Base-by-base conservation (phyloP, 2,888 invertebrate species). In the Eilema griseolum region DNA sequence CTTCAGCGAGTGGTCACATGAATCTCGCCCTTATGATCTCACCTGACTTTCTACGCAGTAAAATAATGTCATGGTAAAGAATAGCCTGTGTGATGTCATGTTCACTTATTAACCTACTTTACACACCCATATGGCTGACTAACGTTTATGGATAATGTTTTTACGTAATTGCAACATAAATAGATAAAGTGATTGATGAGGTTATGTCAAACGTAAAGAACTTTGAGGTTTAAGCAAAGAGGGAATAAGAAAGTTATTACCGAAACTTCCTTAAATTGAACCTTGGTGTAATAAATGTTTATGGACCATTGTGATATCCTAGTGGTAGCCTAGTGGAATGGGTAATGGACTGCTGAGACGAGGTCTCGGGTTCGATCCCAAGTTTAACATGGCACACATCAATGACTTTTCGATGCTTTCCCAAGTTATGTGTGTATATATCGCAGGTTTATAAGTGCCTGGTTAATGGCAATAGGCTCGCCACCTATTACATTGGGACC, bases 51-150 rank as follows among this genome's bases (percentile, higher is more conserved):
- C 10, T 12, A 46, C 20, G 28, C 20, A 52, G 52, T 52, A 28
- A 23, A 4, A 46, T 26, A 28, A 41, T 52, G 64, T 12, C 20
- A 31, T 52, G n/a, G 7, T 52, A 52, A 70, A 26, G 28, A 60
- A 61, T 61, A 46, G 59, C 52, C 66, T 56, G 28, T 23, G 37
- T 76, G 70, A 72, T 63, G 70, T 72, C 70, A 77, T 61, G 41
- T 37, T 7, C 26, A 67, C 72, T 66, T 66, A 66, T 72, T 61
- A 67, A 67, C 61, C 67, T 67, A 67, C 20, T 67, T 61, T 37
- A 12, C 61, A 62, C 61, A 56, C 56, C 56, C 56, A 56, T n/a
- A n/a, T 33, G 46, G 3, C 20, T 56, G 7, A 37, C 33, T 28
- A 24, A 23, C 61, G 28, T 52, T 31, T 37, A 14, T 24, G 52